Evolutionary conservation across 1,140 invertebrate genomes (phyloP).

Genomic region (Yoshiicerus persimilis): DNA sequence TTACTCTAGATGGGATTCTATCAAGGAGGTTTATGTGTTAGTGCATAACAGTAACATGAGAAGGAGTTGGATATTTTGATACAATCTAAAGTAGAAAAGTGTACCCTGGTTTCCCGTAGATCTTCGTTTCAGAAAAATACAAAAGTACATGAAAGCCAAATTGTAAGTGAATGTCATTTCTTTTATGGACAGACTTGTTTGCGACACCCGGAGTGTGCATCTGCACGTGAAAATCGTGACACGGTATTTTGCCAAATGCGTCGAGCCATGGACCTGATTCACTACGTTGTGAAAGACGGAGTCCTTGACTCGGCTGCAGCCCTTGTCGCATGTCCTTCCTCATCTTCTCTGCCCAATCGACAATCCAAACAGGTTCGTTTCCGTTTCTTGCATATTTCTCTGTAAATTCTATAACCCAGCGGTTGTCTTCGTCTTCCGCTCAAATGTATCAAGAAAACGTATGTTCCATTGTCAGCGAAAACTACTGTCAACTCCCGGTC

Average conservation of each 20-base stretch:
- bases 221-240: constrained; percentile 90
- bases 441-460: background rate
- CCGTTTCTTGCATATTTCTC: background rate
- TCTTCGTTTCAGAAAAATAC: background rate
- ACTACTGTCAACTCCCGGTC: background rate
- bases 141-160: background rate
- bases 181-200: constrained; percentile 69
- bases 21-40: background rate
- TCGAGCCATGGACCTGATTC: constrained; percentile 94
- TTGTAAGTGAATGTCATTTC: background rate
- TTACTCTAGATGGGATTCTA: background rate
- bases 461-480: background rate
- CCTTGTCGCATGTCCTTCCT: constrained; percentile 42
- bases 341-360: constrained; percentile 35
- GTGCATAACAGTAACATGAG: background rate
- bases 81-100: too few relatives aligned
- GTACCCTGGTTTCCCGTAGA: too few relatives aligned
- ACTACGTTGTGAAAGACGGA: constrained; percentile 94
- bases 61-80: background rate
- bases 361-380: constrained; percentile 44
- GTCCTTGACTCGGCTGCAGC: constrained; percentile 66
- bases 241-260: constrained; percentile 97
- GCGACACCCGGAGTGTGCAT: constrained; percentile 89
- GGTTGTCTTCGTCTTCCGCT: background rate
- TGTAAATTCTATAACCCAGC: background rate